phyloP scores from a whole-genome alignment of 2,113 vertebrate species.

The Dromaius novaehollandiae region DNA sequence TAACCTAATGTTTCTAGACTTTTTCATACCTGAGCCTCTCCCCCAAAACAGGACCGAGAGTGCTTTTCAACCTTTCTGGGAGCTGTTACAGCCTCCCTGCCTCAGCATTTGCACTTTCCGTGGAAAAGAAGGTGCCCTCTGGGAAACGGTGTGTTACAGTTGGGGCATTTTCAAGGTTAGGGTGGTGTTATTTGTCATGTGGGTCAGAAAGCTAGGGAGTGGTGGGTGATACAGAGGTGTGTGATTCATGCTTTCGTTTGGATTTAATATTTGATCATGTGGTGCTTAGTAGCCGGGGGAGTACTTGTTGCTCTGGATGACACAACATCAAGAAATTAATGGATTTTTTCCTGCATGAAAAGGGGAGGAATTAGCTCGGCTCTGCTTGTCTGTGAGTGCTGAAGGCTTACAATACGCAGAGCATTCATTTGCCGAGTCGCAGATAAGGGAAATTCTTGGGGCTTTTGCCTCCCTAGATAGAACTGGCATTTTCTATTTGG shows the following conservation, averaged over 20 bases:
- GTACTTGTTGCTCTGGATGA: not conserved
- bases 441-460: not conserved
- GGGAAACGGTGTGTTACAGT: too few species aligned
- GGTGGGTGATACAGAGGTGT: not conserved
- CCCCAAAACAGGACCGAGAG: not conserved
- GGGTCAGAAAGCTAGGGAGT: not conserved
- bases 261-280: not conserved
- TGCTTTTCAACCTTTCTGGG: too few species aligned
- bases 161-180: not conserved
- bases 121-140: too few species aligned
- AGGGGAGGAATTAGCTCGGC: not conserved
- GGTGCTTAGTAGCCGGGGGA: not conserved
- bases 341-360: not conserved
- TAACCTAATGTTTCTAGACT: not conserved
- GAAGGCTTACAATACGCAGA: not conserved
- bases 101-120: too few species aligned
- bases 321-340: not conserved
- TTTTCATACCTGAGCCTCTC: not conserved
- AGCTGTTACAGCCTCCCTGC: not conserved
- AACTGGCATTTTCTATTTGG: not conserved
- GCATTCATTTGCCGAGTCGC: not conserved
- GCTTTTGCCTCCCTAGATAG: not conserved
- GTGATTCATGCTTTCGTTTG: not conserved
- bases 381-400: not conserved
- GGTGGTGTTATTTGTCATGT: not conserved